A percentile compares a stretch with the other conserved stretches of the same genome.
Conservation (phyloP, 1,140 invertebrate genomes). For the Drosophila serrata region DNA sequence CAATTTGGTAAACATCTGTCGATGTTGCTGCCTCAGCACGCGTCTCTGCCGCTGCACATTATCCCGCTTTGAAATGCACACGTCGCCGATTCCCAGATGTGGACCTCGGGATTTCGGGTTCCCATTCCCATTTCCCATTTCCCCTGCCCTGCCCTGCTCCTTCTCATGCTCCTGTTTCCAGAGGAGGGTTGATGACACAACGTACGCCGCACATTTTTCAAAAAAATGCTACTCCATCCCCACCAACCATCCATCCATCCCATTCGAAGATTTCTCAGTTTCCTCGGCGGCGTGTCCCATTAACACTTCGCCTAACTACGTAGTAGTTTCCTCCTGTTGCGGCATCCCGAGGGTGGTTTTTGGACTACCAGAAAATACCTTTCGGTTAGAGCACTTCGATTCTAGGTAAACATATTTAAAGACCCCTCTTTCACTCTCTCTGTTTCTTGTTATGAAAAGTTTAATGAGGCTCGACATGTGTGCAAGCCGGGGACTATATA, state of each 20-base stretch:
- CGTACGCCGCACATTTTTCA: constrained; percentile 73
- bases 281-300: constrained; percentile 63
- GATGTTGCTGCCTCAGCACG: constrained; percentile 59
- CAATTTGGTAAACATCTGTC: constrained; percentile 83
- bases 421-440: not conserved
- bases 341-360: constrained; percentile 52
- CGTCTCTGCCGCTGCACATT: constrained; percentile 71
- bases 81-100: constrained; percentile 75
- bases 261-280: constrained; percentile 55
- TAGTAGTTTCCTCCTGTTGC: constrained; percentile 37
- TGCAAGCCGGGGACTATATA: constrained; percentile 12
- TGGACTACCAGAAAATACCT: constrained; percentile 35
- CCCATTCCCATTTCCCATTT: constrained; percentile 1
- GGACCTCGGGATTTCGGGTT: constrained; percentile 25
- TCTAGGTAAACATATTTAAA: constrained; percentile 63
- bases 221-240: constrained; percentile 25
- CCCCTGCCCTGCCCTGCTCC: constrained; percentile 1
- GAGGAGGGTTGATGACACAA: constrained; percentile 71
- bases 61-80: constrained; percentile 77
- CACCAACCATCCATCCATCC: constrained; percentile 5
- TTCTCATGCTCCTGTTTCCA: constrained; percentile 3
- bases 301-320: constrained; percentile 71
- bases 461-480: constrained; percentile 71
- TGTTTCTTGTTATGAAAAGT: constrained; percentile 61
- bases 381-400: constrained; percentile 32